These are phyloP conservation scores for Tetramorium bicarinatum DNA, from an alignment of 2,888 invertebrate genomes.

Conservation along the genomic window DNA sequence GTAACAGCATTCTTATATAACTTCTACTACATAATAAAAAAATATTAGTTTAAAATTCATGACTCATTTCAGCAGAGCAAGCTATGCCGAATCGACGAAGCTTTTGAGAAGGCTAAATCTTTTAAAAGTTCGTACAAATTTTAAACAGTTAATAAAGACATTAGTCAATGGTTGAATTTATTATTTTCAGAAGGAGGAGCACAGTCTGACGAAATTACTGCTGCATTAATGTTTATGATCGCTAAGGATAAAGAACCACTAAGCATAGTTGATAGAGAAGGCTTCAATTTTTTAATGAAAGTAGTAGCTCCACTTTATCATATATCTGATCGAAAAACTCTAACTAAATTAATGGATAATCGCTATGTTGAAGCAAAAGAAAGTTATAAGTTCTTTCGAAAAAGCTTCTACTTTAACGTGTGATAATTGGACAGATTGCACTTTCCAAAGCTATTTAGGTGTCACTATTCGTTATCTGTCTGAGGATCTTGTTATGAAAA, in stretches of 20 bases:
- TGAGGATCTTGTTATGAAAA: not conserved
- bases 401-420: not conserved
- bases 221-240: not conserved
- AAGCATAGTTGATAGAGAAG: not conserved
- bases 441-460: not conserved
- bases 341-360: not conserved
- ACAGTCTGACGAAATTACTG: not conserved
- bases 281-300: not conserved
- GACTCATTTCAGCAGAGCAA: not conserved
- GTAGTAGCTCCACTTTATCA: not conserved
- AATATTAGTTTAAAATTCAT: not conserved
- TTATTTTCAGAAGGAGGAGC: not conserved
- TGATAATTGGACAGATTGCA: not conserved
- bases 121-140: not conserved
- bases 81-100: not conserved
- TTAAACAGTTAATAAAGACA: not conserved
- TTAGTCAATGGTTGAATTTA: not conserved
- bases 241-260: too few species aligned
- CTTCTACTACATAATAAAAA: not conserved
- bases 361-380: not conserved
- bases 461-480: not conserved
- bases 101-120: not conserved
- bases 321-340: not conserved
- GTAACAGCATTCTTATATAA: too few species aligned
- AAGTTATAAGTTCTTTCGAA: not conserved